Percentiles rank a stretch among this genome's conserved stretches.
phyloP scores from a whole-genome alignment of 2,888 invertebrate species.

The Ectropis crepuscularia region DNA sequence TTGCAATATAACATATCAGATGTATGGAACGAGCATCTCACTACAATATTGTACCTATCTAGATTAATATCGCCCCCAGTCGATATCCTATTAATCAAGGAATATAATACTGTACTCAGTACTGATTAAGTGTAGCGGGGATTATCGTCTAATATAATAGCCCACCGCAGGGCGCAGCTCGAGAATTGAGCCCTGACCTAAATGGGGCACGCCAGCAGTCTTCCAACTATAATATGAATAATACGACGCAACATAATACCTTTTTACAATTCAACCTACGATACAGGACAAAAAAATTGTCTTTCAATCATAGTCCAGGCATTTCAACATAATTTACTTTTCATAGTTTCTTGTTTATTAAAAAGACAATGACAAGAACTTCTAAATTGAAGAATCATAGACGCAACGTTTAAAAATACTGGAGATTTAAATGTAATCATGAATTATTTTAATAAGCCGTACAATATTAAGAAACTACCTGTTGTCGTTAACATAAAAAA shows the following conservation, averaged over 20 bases:
- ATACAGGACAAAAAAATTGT: no score
- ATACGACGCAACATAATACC: not conserved
- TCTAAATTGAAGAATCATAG: no score
- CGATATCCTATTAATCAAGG: slow-evolving; percentile 50
- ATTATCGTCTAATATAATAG: slow-evolving; percentile 56
- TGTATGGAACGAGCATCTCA: slow-evolving; percentile 5
- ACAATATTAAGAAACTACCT: no score
- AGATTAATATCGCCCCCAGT: slow-evolving; percentile 45
- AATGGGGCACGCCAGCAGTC: slow-evolving; percentile 53
- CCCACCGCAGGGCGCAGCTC: slow-evolving; percentile 59
- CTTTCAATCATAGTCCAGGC: no score
- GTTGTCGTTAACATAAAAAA: no score
- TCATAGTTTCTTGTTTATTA: no score
- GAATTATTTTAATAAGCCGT: no score
- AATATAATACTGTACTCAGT: slow-evolving; percentile 46
- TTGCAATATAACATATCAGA: slow-evolving; percentile 1
- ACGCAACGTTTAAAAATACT: no score
- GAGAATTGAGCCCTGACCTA: slow-evolving; percentile 62
- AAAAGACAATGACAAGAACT: no score
- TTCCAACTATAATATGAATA: slow-evolving; percentile 8
- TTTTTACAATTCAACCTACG: not conserved
- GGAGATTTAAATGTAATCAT: no score
- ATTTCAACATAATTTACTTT: no score
- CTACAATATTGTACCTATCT: slow-evolving; percentile 36
- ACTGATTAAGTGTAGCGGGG: slow-evolving; percentile 57